phyloP scores from a whole-genome alignment of 2,888 invertebrate species.

The Euphydryas editha region DNA sequence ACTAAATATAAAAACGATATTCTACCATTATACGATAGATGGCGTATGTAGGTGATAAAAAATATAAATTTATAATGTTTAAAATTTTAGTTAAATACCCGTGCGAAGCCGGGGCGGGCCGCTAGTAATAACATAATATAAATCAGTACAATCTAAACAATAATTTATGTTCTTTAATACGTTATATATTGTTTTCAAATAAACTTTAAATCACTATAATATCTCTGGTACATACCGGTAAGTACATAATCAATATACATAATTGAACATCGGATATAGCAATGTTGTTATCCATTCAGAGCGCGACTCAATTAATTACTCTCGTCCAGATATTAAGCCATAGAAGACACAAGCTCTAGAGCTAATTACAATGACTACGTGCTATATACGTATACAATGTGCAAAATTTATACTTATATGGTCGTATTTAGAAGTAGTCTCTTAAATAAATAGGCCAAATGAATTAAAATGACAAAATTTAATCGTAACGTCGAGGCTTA shows the following conservation, averaged over 20 bases:
- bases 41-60: too few species aligned
- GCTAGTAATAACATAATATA: too few species aligned
- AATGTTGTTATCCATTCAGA: conserved; percentile 55
- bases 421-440: neutral
- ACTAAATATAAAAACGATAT: too few species aligned
- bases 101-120: too few species aligned
- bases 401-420: neutral
- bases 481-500: too few species aligned
- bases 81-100: too few species aligned
- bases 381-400: neutral
- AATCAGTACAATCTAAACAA: neutral
- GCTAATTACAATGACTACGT: conserved; percentile 12
- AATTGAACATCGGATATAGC: conserved; percentile 50
- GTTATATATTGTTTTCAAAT: neutral
- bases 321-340: conserved; percentile 63
- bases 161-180: neutral
- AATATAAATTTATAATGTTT: too few species aligned
- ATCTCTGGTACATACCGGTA: conserved; percentile 16
- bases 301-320: conserved; percentile 64
- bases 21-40: too few species aligned
- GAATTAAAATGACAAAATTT: too few species aligned
- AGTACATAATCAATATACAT: conserved; percentile 33
- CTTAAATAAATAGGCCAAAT: too few species aligned
- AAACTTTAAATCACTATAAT: conserved; percentile 26
- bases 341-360: conserved; percentile 32